Conservation (phyloP, 2,797 vertebrate species). For the Chromis chromis region DNA sequence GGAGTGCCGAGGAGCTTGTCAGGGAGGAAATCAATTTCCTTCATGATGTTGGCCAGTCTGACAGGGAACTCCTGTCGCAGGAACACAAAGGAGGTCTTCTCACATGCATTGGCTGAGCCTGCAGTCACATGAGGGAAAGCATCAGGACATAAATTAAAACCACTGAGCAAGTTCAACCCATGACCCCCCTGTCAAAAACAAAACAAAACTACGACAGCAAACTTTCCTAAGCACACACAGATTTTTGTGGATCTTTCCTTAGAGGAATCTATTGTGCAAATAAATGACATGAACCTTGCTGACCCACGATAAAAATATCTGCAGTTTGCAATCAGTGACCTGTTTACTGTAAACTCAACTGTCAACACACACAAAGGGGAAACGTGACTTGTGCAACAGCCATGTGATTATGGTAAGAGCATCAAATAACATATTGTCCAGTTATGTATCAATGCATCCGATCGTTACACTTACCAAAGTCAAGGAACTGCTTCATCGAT, state of each 20-base stretch:
- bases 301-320: background rate
- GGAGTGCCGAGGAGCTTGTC: constrained; percentile 91
- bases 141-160: background rate
- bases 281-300: background rate
- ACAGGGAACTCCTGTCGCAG: constrained; percentile 96
- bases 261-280: background rate
- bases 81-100: constrained; percentile 97
- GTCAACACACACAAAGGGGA: constrained; percentile 10
- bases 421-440: background rate
- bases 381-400: constrained; percentile 26
- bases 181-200: constrained; percentile 20
- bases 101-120: constrained; percentile 96
- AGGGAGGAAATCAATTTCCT: constrained; percentile 96
- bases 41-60: constrained; percentile 96
- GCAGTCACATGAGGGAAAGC: constrained; percentile 58
- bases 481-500: constrained; percentile 97
- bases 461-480: constrained; percentile 90
- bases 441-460: too few relatives aligned
- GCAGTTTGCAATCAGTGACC: background rate
- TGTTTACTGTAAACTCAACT: background rate
- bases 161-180: constrained; percentile 20
- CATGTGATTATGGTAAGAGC: background rate
- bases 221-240: background rate
- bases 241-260: background rate
- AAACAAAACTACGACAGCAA: background rate